These are phyloP conservation scores for Miniopterus natalensis DNA, from an alignment of 2,113 vertebrate species.

Conservation along the genomic window DNA sequence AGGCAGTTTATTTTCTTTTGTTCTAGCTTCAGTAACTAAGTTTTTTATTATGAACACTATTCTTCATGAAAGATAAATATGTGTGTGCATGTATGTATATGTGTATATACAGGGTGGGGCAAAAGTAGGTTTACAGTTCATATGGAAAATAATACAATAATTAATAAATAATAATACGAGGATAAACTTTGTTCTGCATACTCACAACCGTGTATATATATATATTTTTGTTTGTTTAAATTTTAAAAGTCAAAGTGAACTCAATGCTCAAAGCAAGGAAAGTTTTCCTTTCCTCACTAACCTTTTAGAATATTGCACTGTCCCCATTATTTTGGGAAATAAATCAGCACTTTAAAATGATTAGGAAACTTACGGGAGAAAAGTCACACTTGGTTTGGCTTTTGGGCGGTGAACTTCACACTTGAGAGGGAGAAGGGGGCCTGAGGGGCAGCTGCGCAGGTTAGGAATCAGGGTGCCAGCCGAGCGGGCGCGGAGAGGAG, in stretches of 20 bases:
- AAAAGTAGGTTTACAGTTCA: background rate
- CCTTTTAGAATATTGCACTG: background rate
- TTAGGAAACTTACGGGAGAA: slow-evolving; percentile 50
- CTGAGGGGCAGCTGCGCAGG: slow-evolving; percentile 53
- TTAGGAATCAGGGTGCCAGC: slow-evolving; percentile 60
- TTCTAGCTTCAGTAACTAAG: slow-evolving; percentile 29
- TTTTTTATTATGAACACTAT: background rate
- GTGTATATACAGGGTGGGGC: background rate
- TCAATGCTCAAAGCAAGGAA: slow-evolving; percentile 6
- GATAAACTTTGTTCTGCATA: background rate
- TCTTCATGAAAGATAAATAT: slow-evolving; percentile 11
- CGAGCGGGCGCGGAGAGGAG: slow-evolving; percentile 3
- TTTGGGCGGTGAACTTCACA: slow-evolving; percentile 69
- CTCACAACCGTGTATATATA: background rate
- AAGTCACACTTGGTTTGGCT: slow-evolving; percentile 62
- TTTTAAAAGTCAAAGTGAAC: slow-evolving; percentile 1
- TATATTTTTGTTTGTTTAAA: background rate
- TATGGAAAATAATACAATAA: background rate
- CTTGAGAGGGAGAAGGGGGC: slow-evolving; percentile 47
- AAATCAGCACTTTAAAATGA: slow-evolving; percentile 61
- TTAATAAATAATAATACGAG: background rate
- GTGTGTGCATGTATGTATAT: background rate
- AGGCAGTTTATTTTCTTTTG: slow-evolving; percentile 42
- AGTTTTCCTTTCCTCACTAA: background rate
- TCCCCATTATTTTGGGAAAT: slow-evolving; percentile 56